A percentile compares a stretch with the other conserved stretches of the same genome.
Evolutionary conservation across 1,140 invertebrate genomes (phyloP).

Genomic region (Drosophila seguyi): DNA sequence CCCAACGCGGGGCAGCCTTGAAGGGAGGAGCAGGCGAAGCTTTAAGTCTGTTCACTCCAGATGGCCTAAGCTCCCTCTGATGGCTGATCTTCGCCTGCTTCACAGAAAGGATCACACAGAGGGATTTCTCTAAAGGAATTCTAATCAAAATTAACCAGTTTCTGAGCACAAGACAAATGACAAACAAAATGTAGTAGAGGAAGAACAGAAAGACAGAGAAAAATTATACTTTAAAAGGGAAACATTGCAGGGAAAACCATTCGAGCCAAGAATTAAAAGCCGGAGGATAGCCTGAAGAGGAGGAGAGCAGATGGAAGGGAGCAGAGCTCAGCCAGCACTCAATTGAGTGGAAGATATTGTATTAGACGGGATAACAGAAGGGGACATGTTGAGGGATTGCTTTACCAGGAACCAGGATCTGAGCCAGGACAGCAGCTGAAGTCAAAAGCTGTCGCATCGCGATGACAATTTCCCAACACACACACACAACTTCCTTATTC

Average conservation of each 20-base stretch:
- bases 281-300: neutral
- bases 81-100: neutral
- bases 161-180: neutral
- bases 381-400: constrained; percentile 16
- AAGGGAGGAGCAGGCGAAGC: neutral
- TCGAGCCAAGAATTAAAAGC: constrained; percentile 1
- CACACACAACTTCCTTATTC: constrained; percentile 2
- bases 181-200: neutral
- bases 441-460: neutral
- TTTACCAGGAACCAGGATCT: neutral
- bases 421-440: constrained; percentile 8
- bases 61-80: neutral
- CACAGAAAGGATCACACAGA: neutral
- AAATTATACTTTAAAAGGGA: neutral
- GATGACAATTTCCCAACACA: constrained; percentile 15
- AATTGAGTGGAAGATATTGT: constrained; percentile 46
- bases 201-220: neutral
- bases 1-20: constrained; percentile 1
- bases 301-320: neutral
- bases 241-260: neutral
- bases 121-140: neutral
- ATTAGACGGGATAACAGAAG: constrained; percentile 28
- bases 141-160: neutral
- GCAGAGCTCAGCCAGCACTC: constrained; percentile 5
- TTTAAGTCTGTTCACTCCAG: neutral